Evolutionary conservation across 1,140 invertebrate species (phyloP), one percentile per base, ranked within the genome.

Genomic region (Saxidomus purpurata): DNA sequence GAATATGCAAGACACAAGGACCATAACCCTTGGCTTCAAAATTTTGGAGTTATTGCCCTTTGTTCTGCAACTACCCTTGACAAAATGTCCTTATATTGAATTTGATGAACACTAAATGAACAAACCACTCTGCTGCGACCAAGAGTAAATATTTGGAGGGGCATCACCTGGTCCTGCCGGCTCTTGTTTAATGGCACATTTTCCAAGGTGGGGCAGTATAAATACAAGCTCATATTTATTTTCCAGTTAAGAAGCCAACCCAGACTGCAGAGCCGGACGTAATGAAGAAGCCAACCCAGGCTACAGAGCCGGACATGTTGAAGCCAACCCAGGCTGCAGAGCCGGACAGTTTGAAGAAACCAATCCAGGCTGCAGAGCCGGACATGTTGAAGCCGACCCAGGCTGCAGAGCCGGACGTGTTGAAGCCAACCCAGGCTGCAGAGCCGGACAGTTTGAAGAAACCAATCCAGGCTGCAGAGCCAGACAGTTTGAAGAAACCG

Each of bases 41-140:
- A 79, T 79, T 79, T 79, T 79, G 76, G 76, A 79, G 76, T 79
- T 79, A 79, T 79, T 79, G 76, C 76, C 76, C 76, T 79, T 79
- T 79, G 76, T 79, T 79, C 36, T 79, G 76, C 76, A 79, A 79
- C 76, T 79, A 79, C 76, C 76, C 76, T 79, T 79, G 76, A 79
- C 76, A 79, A 79, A 79, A 79, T 79, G 76, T 79, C 76, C 76
- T 79, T 79, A 52, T 79, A 79, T 79, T 79, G 76, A 79, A 79
- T 79, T 79, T 79, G 76, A 79, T 79, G 76, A 79, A 79, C 76
- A 49, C 76, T 79, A 34, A 79, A 79, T 79, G 76, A 79, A 79
- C 76, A 79, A 79, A 79, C 76, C 76, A 79, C 36, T 79, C 76
- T 79, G 76, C 76, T 79, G 76, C 76, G 76, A 79, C 76, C 76